These are phyloP conservation scores for Leptinotarsa defecta DNA, from an alignment of 1,140 invertebrate genomes.

Conservation along the genomic window DNA sequence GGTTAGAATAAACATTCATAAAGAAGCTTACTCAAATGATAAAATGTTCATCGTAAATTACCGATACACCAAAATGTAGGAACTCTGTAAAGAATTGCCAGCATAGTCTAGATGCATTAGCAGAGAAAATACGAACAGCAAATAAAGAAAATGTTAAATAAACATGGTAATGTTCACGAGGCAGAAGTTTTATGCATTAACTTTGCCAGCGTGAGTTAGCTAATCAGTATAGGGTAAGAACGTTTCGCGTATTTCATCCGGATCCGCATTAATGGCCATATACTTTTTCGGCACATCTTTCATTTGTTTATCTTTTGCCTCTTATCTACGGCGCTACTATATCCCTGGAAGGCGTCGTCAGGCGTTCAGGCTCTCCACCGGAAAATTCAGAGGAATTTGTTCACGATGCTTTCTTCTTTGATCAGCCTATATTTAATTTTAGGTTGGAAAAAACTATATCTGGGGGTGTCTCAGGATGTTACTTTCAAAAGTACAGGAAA, in stretches of 20 bases:
- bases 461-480: too few relatives aligned
- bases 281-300: slow-evolving; percentile 37
- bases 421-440: too few relatives aligned
- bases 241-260: slow-evolving; percentile 37
- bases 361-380: background rate
- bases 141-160: slow-evolving; percentile 41
- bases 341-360: slow-evolving; percentile 6
- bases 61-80: background rate
- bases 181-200: slow-evolving; percentile 34
- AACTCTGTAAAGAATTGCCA: slow-evolving; percentile 3
- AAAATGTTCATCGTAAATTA: slow-evolving; percentile 3
- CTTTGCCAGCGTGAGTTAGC: slow-evolving; percentile 28
- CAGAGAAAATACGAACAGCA: slow-evolving; percentile 27
- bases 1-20: background rate
- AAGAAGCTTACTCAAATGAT: background rate
- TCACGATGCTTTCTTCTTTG: too few relatives aligned
- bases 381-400: background rate
- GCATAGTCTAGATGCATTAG: slow-evolving; percentile 3
- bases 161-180: slow-evolving; percentile 33
- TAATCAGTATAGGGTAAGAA: slow-evolving; percentile 37
- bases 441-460: too few relatives aligned
- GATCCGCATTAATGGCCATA: slow-evolving; percentile 35
- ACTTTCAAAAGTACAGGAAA: too few relatives aligned
- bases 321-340: slow-evolving; percentile 15
- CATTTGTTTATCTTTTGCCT: slow-evolving; percentile 40